These are phyloP conservation scores for Acholoe squamosa DNA, from an alignment of 2,888 invertebrate genomes.

Conservation along the genomic window DNA sequence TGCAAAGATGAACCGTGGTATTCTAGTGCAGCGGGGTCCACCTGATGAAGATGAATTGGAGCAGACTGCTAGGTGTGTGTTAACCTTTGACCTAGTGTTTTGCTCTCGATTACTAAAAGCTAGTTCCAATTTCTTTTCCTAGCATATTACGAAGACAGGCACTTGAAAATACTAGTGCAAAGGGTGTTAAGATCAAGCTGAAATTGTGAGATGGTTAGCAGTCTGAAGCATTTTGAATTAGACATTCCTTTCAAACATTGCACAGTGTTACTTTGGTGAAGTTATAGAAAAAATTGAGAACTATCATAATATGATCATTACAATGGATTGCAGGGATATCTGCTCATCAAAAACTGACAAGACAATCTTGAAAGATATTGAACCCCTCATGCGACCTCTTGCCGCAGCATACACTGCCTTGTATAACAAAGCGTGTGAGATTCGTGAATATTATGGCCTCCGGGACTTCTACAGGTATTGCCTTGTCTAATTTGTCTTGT, in stretches of 20 bases:
- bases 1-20: conserved; percentile 82
- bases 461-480: conserved; percentile 76
- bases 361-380: conserved; percentile 68
- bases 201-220: too few relatives aligned
- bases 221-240: too few relatives aligned
- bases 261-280: too few relatives aligned
- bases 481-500: background rate
- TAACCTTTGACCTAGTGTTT: background rate
- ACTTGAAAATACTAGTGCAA: too few relatives aligned
- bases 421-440: conserved; percentile 72
- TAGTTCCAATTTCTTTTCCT: too few relatives aligned
- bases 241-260: too few relatives aligned
- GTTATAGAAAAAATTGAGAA: too few relatives aligned
- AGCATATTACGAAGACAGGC: too few relatives aligned
- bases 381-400: conserved; percentile 73
- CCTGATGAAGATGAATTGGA: conserved; percentile 72
- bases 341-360: conserved; percentile 72
- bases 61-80: conserved; percentile 73
- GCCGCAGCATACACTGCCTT: conserved; percentile 76
- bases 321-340: conserved; percentile 72
- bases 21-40: conserved; percentile 77
- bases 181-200: too few relatives aligned
- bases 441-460: conserved; percentile 80
- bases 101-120: too few relatives aligned
- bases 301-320: background rate